Percentiles rank a stretch among this genome's conserved stretches.
phyloP scores from a whole-genome alignment of 2,113 vertebrate genomes.

The Malurus melanocephalus region DNA sequence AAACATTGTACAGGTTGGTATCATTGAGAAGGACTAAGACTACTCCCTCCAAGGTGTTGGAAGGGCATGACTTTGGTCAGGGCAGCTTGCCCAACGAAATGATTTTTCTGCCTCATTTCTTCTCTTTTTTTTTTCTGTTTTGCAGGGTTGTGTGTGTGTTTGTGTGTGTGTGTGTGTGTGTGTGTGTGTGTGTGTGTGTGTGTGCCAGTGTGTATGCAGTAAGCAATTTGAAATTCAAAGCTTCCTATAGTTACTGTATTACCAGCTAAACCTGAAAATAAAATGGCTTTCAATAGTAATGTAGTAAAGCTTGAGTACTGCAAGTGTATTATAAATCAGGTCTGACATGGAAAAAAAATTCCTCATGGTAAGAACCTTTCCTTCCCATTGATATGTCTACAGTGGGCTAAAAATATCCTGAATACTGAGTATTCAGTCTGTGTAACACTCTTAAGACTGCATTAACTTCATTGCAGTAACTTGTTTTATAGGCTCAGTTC shows the following conservation, averaged over 20 bases:
- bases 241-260: not conserved
- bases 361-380: not conserved
- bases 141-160: too few relatives aligned
- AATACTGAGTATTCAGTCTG: conserved; percentile 31
- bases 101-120: not conserved
- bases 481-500: conserved; percentile 69
- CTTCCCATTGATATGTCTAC: not conserved
- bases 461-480: conserved; percentile 63
- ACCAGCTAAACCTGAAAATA: not conserved
- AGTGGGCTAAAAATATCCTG: conserved; percentile 51
- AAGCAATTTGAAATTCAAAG: not conserved
- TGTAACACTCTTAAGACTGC: conserved; percentile 51
- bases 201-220: not conserved
- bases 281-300: not conserved
- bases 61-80: not conserved
- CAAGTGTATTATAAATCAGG: not conserved
- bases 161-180: too few relatives aligned
- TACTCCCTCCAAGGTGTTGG: not conserved
- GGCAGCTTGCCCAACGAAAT: not conserved
- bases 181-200: too few relatives aligned
- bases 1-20: not conserved
- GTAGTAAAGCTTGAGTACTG: not conserved
- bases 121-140: not conserved
- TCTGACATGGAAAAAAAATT: not conserved
- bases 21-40: not conserved